Evolutionary conservation across 2,888 invertebrate species (phyloP).

Genomic region (Opisthograptis luteolata): DNA sequence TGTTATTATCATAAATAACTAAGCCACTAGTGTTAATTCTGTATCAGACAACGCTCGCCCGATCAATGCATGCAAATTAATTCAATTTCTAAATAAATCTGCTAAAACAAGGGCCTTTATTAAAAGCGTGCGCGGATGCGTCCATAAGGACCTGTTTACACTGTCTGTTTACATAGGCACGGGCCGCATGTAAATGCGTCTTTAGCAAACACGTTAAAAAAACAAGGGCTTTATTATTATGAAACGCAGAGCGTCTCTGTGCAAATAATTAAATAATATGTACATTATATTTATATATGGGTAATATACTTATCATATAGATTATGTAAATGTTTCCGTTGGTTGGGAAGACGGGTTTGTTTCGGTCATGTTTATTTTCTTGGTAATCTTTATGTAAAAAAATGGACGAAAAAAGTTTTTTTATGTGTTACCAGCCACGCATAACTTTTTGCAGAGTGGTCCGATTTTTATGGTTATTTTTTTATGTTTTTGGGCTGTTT

Average conservation of each 20-base stretch:
- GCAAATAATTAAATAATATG: slow-evolving; percentile 39
- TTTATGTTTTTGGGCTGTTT: too few relatives aligned
- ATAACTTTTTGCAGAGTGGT: too few relatives aligned
- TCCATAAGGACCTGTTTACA: slow-evolving; percentile 79
- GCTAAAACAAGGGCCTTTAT: slow-evolving; percentile 62
- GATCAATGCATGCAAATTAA: slow-evolving; percentile 42
- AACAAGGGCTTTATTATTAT: slow-evolving; percentile 76
- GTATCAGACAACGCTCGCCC: slow-evolving; percentile 11
- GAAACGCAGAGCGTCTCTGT: slow-evolving; percentile 47
- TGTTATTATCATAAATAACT: too few relatives aligned
- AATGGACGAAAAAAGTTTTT: too few relatives aligned
- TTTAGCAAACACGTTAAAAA: slow-evolving; percentile 81
- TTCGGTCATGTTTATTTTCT: slow-evolving; percentile 2
- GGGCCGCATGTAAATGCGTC: slow-evolving; percentile 79
- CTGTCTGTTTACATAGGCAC: slow-evolving; percentile 74
- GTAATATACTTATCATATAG: slow-evolving; percentile 32
- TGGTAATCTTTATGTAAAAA: too few relatives aligned
- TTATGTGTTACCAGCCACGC: too few relatives aligned
- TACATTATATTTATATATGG: too few relatives aligned
- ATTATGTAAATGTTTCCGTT: slow-evolving; percentile 27
- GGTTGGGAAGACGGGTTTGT: slow-evolving; percentile 3
- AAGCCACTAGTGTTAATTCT: too few relatives aligned
- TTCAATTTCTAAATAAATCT: slow-evolving; percentile 54
- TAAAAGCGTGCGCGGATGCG: slow-evolving; percentile 62
- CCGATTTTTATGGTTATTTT: too few relatives aligned